A percentile compares a stretch with the other conserved stretches of the same genome.
Evolutionary conservation across 2,113 vertebrate genomes (phyloP).

Genomic region (Oreocharis arfaki): DNA sequence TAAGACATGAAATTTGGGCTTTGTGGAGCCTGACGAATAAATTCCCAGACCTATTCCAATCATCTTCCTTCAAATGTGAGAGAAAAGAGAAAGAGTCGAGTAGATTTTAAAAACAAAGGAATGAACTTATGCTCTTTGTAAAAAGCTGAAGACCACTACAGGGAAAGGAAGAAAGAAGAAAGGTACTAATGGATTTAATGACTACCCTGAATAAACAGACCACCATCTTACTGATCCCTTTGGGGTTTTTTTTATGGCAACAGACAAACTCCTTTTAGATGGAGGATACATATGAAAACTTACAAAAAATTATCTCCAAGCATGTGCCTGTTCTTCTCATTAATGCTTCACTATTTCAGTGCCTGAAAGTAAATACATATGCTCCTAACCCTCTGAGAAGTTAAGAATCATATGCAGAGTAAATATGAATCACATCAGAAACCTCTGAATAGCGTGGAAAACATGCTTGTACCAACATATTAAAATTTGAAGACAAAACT

Average conservation of each 20-base stretch:
- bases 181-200: not conserved
- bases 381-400: not conserved
- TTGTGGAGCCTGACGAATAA: not conserved
- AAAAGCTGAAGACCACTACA: not conserved
- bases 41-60: not conserved
- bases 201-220: not conserved
- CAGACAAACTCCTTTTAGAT: not conserved
- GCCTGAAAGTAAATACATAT: not conserved
- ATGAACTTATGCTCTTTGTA: not conserved
- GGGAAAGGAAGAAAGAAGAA: not conserved
- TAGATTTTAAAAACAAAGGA: not conserved
- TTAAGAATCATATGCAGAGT: not conserved
- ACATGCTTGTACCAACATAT: not conserved
- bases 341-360: not conserved
- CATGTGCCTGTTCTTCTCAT: not conserved
- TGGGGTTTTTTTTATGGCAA: not conserved
- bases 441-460: not conserved
- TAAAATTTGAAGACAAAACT: not conserved
- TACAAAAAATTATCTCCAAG: not conserved
- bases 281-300: not conserved
- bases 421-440: not conserved
- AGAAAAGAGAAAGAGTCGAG: not conserved
- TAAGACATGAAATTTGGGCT: not conserved
- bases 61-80: not conserved
- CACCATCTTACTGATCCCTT: not conserved